Evolutionary conservation across 2,113 vertebrate genomes (phyloP).

Genomic region (Mastomys coucha): DNA sequence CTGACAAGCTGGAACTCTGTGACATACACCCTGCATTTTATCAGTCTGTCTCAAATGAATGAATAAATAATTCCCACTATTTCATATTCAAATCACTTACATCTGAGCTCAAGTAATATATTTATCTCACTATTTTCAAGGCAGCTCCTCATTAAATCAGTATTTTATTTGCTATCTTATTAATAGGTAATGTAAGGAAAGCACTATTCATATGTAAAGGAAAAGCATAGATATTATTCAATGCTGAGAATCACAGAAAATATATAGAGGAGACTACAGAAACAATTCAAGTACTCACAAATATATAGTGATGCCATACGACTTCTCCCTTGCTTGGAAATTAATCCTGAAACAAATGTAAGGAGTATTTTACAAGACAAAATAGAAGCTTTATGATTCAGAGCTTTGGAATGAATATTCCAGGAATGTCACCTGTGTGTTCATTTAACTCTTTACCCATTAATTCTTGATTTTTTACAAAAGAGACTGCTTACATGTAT

Average conservation of each 20-base stretch:
- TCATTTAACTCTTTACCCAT: neutral
- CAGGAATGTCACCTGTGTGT: neutral
- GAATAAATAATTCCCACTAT: neutral
- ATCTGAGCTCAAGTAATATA: neutral
- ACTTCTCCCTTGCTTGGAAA: neutral
- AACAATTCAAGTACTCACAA: neutral
- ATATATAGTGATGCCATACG: neutral
- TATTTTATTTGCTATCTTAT: neutral
- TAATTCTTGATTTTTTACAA: neutral
- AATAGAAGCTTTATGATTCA: neutral
- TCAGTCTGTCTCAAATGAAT: neutral
- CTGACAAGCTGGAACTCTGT: neutral
- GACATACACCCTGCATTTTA: neutral
- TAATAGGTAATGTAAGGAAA: neutral
- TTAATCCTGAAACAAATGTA: neutral
- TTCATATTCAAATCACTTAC: neutral
- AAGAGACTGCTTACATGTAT: neutral
- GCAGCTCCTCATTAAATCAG: neutral
- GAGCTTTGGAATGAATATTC: neutral
- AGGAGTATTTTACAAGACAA: neutral
- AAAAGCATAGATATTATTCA: neutral
- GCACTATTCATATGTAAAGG: neutral
- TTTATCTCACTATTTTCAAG: neutral
- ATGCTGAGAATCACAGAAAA: neutral
- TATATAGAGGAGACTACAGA: neutral